A percentile compares a stretch with the other conserved stretches of the same genome.
Conservation (phyloP, 2,888 invertebrate species). For the Altica lythri region DNA sequence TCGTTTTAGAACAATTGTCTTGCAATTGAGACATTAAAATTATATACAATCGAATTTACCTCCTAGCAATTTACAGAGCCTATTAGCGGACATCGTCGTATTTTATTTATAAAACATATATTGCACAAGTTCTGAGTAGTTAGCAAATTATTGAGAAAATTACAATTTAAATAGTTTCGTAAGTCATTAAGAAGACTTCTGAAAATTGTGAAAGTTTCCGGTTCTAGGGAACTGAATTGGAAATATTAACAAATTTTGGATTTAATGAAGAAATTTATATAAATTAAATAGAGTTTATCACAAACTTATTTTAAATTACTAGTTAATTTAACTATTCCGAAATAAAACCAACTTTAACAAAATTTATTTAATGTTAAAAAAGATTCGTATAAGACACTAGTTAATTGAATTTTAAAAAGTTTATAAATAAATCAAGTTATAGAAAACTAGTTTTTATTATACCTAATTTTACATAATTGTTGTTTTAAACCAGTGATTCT, state of each 20-base stretch:
- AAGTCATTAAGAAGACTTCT: conserved; percentile 13
- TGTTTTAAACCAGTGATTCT: too few relatives aligned
- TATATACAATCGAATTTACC: conserved; percentile 3
- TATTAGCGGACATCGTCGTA: background rate
- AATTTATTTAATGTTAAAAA: too few relatives aligned
- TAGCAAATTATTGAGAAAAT: conserved; percentile 16
- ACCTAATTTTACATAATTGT: too few relatives aligned
- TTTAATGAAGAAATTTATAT: background rate
- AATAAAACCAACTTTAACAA: too few relatives aligned
- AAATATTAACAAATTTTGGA: conserved; percentile 8
- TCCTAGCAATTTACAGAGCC: background rate
- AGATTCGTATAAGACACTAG: too few relatives aligned
- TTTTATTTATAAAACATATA: conserved; percentile 11
- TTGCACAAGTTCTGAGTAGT: conserved; percentile 15
- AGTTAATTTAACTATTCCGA: too few relatives aligned
- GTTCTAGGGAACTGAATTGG: conserved; percentile 4
- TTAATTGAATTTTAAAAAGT: too few relatives aligned
- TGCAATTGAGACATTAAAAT: background rate
- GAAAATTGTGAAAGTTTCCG: conserved; percentile 22
- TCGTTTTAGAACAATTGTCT: background rate
- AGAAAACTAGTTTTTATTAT: too few relatives aligned
- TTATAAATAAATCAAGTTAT: background rate
- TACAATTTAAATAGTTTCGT: conserved; percentile 16
- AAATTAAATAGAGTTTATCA: background rate
- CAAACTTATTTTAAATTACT: background rate